Conservation (phyloP, 2,113 vertebrate species). For the Atrichornis clamosus region DNA sequence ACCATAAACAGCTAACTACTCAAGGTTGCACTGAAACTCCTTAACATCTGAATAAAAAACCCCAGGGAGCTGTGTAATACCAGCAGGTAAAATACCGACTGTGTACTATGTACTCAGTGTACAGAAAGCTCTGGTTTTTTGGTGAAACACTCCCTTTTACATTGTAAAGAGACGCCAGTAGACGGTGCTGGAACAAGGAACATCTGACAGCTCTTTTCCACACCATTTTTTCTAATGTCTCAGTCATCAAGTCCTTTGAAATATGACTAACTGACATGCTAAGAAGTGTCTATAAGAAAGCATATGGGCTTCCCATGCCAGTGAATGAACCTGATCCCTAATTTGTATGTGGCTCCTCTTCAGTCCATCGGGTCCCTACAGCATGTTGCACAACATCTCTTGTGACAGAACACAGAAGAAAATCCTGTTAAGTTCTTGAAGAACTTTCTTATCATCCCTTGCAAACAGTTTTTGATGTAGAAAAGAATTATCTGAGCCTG, state of each 20-base stretch:
- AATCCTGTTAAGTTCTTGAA: neutral
- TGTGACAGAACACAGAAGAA: neutral
- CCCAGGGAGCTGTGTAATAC: neutral
- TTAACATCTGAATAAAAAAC: constrained; percentile 9
- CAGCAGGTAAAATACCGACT: constrained; percentile 24
- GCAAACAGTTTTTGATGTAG: neutral
- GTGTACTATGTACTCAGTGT: neutral
- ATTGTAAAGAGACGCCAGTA: neutral
- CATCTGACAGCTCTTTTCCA: neutral
- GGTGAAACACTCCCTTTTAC: neutral
- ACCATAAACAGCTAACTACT: constrained; percentile 27
- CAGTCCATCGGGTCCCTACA: neutral
- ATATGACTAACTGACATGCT: neutral
- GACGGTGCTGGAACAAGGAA: neutral
- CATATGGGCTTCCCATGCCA: neutral
- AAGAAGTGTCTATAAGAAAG: neutral
- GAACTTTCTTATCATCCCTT: neutral
- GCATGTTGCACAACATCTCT: neutral
- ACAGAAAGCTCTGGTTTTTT: neutral
- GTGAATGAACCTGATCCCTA: neutral
- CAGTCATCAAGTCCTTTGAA: neutral
- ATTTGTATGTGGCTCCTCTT: neutral
- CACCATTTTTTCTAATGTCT: neutral
- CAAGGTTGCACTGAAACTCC: constrained; percentile 16
- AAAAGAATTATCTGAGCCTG: neutral